Base-by-base conservation (phyloP, 2,113 vertebrate species). In the Ornithorhynchus anatinus region DNA sequence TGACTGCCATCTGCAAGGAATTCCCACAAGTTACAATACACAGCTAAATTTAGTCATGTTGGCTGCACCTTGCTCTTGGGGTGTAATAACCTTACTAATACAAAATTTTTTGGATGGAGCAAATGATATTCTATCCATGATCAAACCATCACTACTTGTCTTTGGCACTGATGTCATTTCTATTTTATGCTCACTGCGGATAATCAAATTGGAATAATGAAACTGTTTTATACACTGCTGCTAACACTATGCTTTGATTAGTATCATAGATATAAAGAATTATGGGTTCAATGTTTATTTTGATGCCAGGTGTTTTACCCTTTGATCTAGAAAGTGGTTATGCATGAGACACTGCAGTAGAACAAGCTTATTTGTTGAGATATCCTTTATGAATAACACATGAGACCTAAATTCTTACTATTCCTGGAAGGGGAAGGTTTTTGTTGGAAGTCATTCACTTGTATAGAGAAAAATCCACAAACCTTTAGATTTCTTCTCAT, bases 1-100 rank as follows among this genome's bases (percentile, higher is more conserved):
- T 42, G 32, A 68, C 33, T 78, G 57, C 72, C 66, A 72, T 81
- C 75, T 84, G 70, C 40, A 79, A 72, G 63, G 58, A 72, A 79
- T 73, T 79, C 83, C 66, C 66, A 27, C 32, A 7, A 17, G 67
- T 39, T 42, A 23, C 38, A 27, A 56, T 25, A 45, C 64, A 48
- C 48, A 58, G 54, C 70, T 89, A 74, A 74, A 85, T 76, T 66
- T 72, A 74, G 47, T 33, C 37, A 20, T 62, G 60, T 54, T 79
- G 78, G 64, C 70, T 85, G 75, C 31, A 59, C 68, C 72, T 52
- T 64, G 25, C 76, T 84, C 59, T 65, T 35, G 22, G 59, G 70
- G 32, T 64, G 38, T 76, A 80, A 67, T 69, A 66, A 75, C 57
- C 42, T 84, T 72, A 70, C 65, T 76, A 76, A 58, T 59, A 37